A percentile compares a stretch with the other conserved stretches of the same genome.
phyloP scores from a whole-genome alignment of 2,888 invertebrate genomes.

The Endomychus coccineus region DNA sequence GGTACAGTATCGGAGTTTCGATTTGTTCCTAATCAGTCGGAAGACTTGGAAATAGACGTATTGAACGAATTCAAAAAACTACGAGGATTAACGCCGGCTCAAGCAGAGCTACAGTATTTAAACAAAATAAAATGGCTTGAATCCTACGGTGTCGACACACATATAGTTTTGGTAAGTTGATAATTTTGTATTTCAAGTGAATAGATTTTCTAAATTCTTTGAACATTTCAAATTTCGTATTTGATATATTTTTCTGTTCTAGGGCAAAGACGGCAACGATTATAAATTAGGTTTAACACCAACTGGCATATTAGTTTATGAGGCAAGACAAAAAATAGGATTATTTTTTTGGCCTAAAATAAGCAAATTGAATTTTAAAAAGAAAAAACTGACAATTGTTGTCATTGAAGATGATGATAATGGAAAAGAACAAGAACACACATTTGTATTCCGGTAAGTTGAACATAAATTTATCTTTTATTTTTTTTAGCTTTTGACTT shows the following conservation, averaged over 20 bases:
- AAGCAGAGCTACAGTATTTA: conserved; percentile 90
- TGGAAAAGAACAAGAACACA: conserved; percentile 94
- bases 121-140: conserved; percentile 94
- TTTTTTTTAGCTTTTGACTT: neutral
- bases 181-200: neutral
- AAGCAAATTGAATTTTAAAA: conserved; percentile 94
- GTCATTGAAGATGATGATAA: conserved; percentile 99
- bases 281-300: conserved; percentile 96
- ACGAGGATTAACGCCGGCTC: conserved; percentile 84
- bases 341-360: conserved; percentile 99
- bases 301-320: conserved; percentile 96
- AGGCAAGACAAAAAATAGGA: conserved; percentile 93
- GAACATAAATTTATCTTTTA: neutral
- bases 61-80: conserved; percentile 85
- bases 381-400: conserved; percentile 91
- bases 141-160: conserved; percentile 99
- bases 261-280: conserved; percentile 93
- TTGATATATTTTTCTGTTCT: conserved; percentile 21
- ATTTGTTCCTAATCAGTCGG: conserved; percentile 93
- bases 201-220: neutral
- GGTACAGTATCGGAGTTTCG: conserved; percentile 96
- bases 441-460: conserved; percentile 82
- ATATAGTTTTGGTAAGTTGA: conserved; percentile 70
- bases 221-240: neutral
- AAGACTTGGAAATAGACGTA: conserved; percentile 92